Conservation (phyloP, 2,888 invertebrate genomes). For the Glaucopsyche alexis region DNA sequence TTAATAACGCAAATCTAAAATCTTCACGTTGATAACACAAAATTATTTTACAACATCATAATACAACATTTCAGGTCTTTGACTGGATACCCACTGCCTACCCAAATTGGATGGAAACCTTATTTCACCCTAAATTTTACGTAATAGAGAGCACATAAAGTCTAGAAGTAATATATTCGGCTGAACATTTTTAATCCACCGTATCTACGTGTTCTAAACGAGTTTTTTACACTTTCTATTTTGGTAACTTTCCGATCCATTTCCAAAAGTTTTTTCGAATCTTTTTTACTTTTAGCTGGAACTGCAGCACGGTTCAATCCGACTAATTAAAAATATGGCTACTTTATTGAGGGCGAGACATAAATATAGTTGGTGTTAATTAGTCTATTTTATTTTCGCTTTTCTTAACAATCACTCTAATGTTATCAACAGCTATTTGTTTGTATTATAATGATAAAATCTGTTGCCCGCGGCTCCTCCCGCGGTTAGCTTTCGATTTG, state of each 20-base stretch:
- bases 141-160: not conserved
- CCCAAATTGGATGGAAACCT: not conserved
- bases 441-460: not conserved
- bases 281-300: not conserved
- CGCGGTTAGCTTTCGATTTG: no score
- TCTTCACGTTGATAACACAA: no score
- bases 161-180: not conserved
- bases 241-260: constrained; percentile 21
- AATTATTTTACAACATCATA: not conserved
- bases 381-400: not conserved
- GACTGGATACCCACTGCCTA: not conserved
- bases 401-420: not conserved
- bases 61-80: not conserved
- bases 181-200: constrained; percentile 20
- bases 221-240: constrained; percentile 8
- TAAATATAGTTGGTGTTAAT: not conserved
- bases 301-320: constrained; percentile 2
- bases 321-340: constrained; percentile 10
- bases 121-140: not conserved
- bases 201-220: constrained; percentile 20
- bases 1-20: no score
- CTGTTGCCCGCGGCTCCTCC: no score
- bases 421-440: not conserved
- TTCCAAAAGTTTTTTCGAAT: constrained; percentile 20
- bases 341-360: not conserved